Conservation (phyloP, 2,113 vertebrate genomes). For the Heloderma charlesbogerti region DNA sequence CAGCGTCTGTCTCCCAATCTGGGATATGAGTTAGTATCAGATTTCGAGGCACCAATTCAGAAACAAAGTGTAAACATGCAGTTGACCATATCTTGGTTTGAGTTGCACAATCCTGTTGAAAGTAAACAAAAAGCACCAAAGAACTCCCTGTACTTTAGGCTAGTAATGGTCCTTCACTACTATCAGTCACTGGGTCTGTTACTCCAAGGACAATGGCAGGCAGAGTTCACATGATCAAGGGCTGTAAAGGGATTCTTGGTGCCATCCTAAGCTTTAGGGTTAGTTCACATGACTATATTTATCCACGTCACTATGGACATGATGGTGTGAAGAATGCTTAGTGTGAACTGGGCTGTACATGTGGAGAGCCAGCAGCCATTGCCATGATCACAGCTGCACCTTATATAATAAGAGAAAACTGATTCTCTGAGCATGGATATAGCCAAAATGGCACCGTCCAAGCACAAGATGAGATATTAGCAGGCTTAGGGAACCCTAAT, state of each 20-base stretch:
- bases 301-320: neutral
- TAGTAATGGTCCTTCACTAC: neutral
- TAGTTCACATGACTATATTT: neutral
- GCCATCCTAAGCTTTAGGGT: neutral
- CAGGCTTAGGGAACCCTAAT: neutral
- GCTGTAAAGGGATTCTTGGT: conserved; percentile 1
- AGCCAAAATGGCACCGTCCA: neutral
- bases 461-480: neutral
- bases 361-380: neutral
- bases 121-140: conserved; percentile 7
- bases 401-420: neutral
- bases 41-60: neutral
- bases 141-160: conserved; percentile 11
- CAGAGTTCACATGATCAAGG: neutral
- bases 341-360: neutral
- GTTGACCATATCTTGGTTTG: conserved; percentile 22
- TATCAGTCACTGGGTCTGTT: neutral
- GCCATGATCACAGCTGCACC: neutral
- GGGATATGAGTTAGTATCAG: neutral
- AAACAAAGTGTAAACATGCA: conserved; percentile 12
- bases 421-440: neutral
- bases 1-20: neutral
- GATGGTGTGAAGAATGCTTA: neutral
- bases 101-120: conserved; percentile 24
- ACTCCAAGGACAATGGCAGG: neutral